These are phyloP conservation scores for Drosophila bocqueti DNA, from an alignment of 1,140 invertebrate genomes.

Conservation along the genomic window DNA sequence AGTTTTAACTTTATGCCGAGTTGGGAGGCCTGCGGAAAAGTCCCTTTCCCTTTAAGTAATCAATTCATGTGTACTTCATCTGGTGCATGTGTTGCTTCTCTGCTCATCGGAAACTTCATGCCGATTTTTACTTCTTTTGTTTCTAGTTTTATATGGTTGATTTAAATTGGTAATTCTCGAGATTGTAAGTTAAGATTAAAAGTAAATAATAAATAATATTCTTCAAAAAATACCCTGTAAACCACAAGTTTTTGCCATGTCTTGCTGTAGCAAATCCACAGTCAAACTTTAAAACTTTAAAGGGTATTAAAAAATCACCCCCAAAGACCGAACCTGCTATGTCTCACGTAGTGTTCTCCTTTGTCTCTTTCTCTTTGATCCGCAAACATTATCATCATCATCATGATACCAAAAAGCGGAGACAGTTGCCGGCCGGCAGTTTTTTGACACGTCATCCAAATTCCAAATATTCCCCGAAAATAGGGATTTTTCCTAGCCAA, in stretches of 20 bases:
- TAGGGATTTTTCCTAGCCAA: background rate
- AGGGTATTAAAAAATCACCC: conserved; percentile 15
- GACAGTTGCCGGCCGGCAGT: conserved; percentile 43
- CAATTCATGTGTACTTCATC: too few relatives aligned
- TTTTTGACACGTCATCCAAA: conserved; percentile 26
- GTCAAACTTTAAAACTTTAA: background rate
- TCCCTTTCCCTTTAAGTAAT: too few relatives aligned
- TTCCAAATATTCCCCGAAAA: conserved; percentile 5
- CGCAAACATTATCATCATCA: conserved; percentile 12
- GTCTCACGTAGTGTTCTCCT: conserved; percentile 50
- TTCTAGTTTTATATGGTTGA: too few relatives aligned
- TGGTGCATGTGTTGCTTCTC: too few relatives aligned
- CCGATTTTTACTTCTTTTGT: too few relatives aligned
- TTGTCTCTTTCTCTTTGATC: conserved; percentile 6
- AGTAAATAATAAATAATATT: background rate
- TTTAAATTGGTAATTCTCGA: too few relatives aligned
- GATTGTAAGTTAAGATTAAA: too few relatives aligned
- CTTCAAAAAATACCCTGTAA: background rate
- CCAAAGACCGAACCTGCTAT: conserved; percentile 34
- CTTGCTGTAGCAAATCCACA: background rate
- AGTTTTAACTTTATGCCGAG: too few relatives aligned
- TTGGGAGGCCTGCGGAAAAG: too few relatives aligned
- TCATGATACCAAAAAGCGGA: conserved; percentile 13
- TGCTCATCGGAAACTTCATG: too few relatives aligned
- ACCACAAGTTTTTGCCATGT: background rate